Evolutionary conservation across 1,140 invertebrate species (phyloP), one percentile per base, ranked within the genome.

Genomic region (Gryllus bimaculatus): DNA sequence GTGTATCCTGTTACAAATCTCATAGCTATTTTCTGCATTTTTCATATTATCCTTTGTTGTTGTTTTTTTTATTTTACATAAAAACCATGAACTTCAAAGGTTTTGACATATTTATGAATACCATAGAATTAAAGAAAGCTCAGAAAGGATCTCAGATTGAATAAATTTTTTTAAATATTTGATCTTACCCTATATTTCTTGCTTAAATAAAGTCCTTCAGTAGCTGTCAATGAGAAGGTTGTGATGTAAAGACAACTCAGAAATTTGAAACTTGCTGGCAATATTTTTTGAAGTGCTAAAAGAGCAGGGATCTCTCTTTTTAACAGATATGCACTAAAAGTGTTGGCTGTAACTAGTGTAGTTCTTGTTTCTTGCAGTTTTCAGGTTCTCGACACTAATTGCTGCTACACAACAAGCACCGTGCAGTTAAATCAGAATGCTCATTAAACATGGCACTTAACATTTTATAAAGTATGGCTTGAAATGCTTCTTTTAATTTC

Each of bases 21-120:
- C 54, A 13, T 39, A 39, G 18, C 54, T 66, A 66, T 66, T 66
- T 66, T 66, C 54, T 66, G 54, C 54, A 66, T 66, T 66, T 66
- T 66, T 66, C 54, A 66, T 66, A 13, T 13, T 66, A 66, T 66
- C 54, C 54, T 66, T 66, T 66, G 54, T 66, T 66, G 54, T 66
- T 66, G 54, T 66, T 66, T 66, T 66, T n/a, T 66, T 66, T 66
- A 66, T 66, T 66, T 66, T 66, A 66, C 54, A 66, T 66, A 66
- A 66, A 66, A 66, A 66, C 54, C 54, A 66, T 66, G 54, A 66
- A 66, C 54, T 66, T 66, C 26, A 66, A 66, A 66, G 54, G 54
- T 66, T 66, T 66, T 66, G 54, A 66, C 54, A 66, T 66, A 66
- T 66, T 66, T 66, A 66, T 66, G 54, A 66, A 66, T 66, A 66